phyloP scores from a whole-genome alignment of 2,888 invertebrate species.

The Drosophila pullipes region DNA sequence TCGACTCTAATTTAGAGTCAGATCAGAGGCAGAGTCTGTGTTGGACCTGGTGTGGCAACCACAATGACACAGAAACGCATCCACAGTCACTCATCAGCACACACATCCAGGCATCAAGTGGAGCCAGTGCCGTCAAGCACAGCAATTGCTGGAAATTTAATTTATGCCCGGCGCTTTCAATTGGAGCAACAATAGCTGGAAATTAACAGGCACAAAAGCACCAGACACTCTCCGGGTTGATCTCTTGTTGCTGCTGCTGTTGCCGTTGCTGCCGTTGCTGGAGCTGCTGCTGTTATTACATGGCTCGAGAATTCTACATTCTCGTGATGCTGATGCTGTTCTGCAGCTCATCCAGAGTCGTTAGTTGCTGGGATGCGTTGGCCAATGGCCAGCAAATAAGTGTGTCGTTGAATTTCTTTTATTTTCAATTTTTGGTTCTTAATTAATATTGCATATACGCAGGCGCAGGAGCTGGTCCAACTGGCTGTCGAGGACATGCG shows the following conservation, averaged over 20 bases:
- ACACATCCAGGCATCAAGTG: constrained; percentile 35
- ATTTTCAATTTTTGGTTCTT: constrained; percentile 52
- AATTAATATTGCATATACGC: constrained; percentile 77
- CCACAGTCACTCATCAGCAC: background rate
- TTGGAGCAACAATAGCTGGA: constrained; percentile 72
- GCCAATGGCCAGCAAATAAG: constrained; percentile 27
- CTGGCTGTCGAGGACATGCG: constrained; percentile 17
- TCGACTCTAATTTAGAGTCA: constrained; percentile 9
- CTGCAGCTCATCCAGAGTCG: constrained; percentile 17
- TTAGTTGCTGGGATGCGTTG: constrained; percentile 55
- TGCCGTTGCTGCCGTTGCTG: constrained; percentile 7
- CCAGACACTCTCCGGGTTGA: constrained; percentile 39
- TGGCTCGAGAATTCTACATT: background rate
- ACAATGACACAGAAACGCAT: constrained; percentile 19
- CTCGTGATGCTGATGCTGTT: background rate
- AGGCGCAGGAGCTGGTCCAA: constrained; percentile 44
- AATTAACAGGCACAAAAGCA: constrained; percentile 78
- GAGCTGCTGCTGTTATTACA: background rate
- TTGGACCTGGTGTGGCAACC: constrained; percentile 17
- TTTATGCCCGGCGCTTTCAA: constrained; percentile 73
- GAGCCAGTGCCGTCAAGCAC: constrained; percentile 63
- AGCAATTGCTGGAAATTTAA: constrained; percentile 76
- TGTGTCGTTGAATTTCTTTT: constrained; percentile 17
- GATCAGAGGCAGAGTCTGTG: constrained; percentile 14
- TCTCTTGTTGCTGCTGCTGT: constrained; percentile 28